Conservation (phyloP, 2,888 invertebrate genomes). For the Pandemis corylana region DNA sequence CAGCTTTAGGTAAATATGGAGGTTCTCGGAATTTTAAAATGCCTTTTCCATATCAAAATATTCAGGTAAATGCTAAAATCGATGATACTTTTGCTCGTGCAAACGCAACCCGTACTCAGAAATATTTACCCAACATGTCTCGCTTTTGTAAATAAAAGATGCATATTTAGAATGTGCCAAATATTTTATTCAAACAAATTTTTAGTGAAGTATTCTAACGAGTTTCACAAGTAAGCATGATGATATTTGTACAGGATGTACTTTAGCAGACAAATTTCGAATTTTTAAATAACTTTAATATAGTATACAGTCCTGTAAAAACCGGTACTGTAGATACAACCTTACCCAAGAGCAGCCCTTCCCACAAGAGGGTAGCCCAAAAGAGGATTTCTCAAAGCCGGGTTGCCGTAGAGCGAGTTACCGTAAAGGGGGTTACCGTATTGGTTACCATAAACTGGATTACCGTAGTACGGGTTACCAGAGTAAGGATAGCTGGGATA, state of each 20-base stretch:
- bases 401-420: background rate
- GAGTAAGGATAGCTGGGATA: background rate
- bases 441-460: background rate
- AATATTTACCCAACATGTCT: constrained; percentile 16
- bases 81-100: constrained; percentile 28
- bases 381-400: background rate
- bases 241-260: no score
- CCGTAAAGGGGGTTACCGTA: background rate
- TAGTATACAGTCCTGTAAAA: no score
- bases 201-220: background rate
- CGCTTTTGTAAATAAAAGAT: constrained; percentile 7
- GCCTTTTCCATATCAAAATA: constrained; percentile 34
- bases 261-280: no score
- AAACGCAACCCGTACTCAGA: background rate
- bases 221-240: background rate
- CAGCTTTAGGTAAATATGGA: constrained; percentile 14
- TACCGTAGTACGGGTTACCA: background rate
- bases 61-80: constrained; percentile 29
- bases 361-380: background rate
- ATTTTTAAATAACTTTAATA: no score
- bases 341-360: no score
- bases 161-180: constrained; percentile 16
- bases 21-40: constrained; percentile 30
- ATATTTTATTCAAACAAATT: constrained; percentile 17
- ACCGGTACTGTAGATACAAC: no score